Evolutionary conservation across 2,113 vertebrate species (phyloP).

Genomic region (Charina bottae): DNA sequence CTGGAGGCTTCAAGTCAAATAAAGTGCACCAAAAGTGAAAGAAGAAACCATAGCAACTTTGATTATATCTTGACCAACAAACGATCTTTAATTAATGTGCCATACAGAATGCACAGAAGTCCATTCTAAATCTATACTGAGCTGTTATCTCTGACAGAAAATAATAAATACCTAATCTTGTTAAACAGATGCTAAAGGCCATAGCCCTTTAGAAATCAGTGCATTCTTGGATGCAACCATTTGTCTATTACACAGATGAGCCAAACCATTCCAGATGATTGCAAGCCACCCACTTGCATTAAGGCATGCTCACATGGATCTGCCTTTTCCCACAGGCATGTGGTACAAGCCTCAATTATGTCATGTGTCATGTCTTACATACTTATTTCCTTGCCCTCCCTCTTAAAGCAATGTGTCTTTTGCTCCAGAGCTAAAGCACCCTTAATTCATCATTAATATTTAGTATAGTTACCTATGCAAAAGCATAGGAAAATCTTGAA

Average conservation of each 20-base stretch:
- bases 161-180: not conserved
- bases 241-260: not conserved
- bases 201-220: not conserved
- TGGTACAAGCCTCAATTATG: not conserved
- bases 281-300: too few species aligned
- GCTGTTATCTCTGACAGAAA: constrained; percentile 29
- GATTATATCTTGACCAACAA: constrained; percentile 22
- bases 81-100: constrained; percentile 11
- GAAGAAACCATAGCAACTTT: constrained; percentile 19
- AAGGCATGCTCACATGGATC: too few species aligned
- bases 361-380: too few species aligned
- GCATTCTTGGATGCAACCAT: not conserved
- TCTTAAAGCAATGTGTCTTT: too few species aligned
- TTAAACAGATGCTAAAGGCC: not conserved
- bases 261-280: not conserved
- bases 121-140: constrained; percentile 23
- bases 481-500: too few species aligned
- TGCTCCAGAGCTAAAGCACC: too few species aligned
- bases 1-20: constrained; percentile 40
- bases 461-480: too few species aligned
- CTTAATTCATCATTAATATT: too few species aligned
- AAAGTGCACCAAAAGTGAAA: constrained; percentile 43
- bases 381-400: too few species aligned
- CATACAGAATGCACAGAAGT: not conserved
- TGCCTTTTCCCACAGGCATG: not conserved